A percentile compares a stretch with the other conserved stretches of the same genome.
phyloP scores from a whole-genome alignment of 2,888 invertebrate species.

The Anthrax anthrax region DNA sequence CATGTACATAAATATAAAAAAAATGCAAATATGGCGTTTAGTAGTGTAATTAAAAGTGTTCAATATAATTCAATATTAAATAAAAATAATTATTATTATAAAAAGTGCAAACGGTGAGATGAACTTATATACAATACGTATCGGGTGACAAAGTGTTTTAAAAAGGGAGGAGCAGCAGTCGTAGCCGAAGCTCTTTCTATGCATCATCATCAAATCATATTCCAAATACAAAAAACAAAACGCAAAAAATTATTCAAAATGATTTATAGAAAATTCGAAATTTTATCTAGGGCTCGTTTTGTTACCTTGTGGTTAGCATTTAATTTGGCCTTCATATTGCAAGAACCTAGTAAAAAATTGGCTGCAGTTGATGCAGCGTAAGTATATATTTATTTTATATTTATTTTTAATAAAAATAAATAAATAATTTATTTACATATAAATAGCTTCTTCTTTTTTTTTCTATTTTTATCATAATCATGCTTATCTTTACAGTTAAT shows the following conservation, averaged over 20 bases:
- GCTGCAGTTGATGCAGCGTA: slow-evolving; percentile 35
- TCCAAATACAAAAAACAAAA: no score
- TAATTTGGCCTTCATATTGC: slow-evolving; percentile 32
- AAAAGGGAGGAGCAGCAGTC: slow-evolving; percentile 6
- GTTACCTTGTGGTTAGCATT: slow-evolving; percentile 34
- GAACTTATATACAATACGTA: slow-evolving; percentile 16
- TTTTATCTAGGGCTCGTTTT: slow-evolving; percentile 28
- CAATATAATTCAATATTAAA: not conserved
- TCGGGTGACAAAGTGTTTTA: slow-evolving; percentile 19
- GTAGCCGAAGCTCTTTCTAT: slow-evolving; percentile 10
- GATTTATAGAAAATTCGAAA: not conserved
- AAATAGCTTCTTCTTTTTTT: no score
- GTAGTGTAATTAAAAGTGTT: no score
- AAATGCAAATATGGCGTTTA: no score
- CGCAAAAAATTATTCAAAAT: no score
- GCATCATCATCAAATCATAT: no score
- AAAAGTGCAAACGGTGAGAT: slow-evolving; percentile 22
- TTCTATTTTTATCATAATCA: no score
- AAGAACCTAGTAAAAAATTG: slow-evolving; percentile 28
- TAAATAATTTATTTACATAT: no score
- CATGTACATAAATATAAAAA: no score
- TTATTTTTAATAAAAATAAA: no score
- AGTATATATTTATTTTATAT: slow-evolving; percentile 16
- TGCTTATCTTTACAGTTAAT: no score
- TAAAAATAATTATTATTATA: no score